Conservation (phyloP, 2,113 vertebrate species). For the Patagioenas fasciata region DNA sequence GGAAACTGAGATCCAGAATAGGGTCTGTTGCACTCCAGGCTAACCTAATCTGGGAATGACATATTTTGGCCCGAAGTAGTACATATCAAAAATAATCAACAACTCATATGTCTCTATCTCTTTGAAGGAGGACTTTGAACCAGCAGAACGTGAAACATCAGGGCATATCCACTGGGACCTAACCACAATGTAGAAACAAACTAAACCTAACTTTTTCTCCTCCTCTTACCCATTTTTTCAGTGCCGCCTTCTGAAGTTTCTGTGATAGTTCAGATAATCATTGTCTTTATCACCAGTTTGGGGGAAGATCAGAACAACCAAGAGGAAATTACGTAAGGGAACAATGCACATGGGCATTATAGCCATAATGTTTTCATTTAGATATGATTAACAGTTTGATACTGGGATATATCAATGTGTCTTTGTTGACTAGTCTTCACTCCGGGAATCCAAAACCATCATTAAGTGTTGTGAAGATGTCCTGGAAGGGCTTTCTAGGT, state of each 20-base stretch:
- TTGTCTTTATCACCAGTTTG: background rate
- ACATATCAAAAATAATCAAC: background rate
- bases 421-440: background rate
- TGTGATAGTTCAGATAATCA: background rate
- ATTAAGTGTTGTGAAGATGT: background rate
- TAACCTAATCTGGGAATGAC: background rate
- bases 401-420: background rate
- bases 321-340: background rate
- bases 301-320: background rate
- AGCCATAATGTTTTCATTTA: background rate
- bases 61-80: background rate
- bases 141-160: background rate
- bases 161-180: background rate
- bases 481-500: background rate
- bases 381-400: background rate
- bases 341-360: accelerated
- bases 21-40: background rate
- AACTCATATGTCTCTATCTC: background rate
- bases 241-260: background rate
- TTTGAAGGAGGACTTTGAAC: background rate
- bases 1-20: background rate
- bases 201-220: background rate
- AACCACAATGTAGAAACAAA: background rate
- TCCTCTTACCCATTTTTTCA: background rate
- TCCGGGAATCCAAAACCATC: background rate